Evolutionary conservation across 2,797 vertebrate genomes (phyloP).

Genomic region (Rhinatrema bivittatum): DNA sequence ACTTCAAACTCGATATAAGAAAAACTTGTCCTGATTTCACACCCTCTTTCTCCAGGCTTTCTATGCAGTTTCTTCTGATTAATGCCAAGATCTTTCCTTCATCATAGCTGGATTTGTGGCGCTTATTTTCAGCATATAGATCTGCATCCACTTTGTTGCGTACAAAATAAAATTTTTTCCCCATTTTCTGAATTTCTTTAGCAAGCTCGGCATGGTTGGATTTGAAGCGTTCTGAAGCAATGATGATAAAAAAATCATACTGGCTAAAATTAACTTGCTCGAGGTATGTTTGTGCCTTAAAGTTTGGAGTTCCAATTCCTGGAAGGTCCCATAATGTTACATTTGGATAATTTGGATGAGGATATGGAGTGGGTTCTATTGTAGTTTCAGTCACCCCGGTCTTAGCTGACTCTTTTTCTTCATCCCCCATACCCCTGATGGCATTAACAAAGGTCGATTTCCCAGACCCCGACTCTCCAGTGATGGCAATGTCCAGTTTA

Average conservation of each 20-base stretch:
- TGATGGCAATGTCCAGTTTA: not conserved
- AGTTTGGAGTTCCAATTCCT: slow-evolving; percentile 21
- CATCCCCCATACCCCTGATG: not conserved
- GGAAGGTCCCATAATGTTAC: slow-evolving; percentile 38
- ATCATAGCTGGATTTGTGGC: too few relatives aligned
- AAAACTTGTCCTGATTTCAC: slow-evolving; percentile 21
- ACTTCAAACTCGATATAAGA: slow-evolving; percentile 17
- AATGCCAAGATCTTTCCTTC: too few relatives aligned
- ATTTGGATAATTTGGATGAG: slow-evolving; percentile 14
- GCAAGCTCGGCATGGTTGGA: slow-evolving; percentile 10
- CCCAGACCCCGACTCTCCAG: not conserved
- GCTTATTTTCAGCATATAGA: slow-evolving; percentile 18
- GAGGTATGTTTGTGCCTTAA: slow-evolving; percentile 6
- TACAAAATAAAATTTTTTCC: slow-evolving; percentile 33
- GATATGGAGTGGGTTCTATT: slow-evolving; percentile 1
- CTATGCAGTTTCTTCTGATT: too few relatives aligned
- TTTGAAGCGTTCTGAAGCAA: slow-evolving; percentile 21
- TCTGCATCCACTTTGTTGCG: slow-evolving; percentile 32
- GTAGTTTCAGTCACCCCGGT: slow-evolving; percentile 9
- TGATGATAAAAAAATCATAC: slow-evolving; percentile 36
- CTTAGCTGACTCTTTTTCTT: slow-evolving; percentile 1
- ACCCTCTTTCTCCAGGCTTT: too few relatives aligned
- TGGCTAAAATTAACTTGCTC: too few relatives aligned
- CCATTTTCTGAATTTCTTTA: not conserved
- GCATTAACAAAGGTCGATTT: not conserved